Evolutionary conservation across 2,888 invertebrate genomes (phyloP), one percentile per base, ranked within the genome.

Genomic region (Amphipoea lucens): DNA sequence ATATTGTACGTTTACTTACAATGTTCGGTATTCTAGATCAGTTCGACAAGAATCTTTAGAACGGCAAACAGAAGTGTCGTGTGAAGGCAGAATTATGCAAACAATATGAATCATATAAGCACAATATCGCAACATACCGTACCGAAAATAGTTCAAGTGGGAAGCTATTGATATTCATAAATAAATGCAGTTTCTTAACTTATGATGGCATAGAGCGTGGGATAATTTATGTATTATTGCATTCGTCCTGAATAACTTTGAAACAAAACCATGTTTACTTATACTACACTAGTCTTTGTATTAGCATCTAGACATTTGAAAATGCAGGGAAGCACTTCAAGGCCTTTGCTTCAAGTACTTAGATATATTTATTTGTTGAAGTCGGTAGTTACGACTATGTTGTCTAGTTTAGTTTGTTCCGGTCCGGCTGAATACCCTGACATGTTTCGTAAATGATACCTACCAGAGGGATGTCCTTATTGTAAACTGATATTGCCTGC

Each of bases 1-100:
- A 81, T 82, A 85, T 68, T 84, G 77, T 75, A 84, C 75, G 67
- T 79, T 83, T 78, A 72, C 69, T 79, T 76, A 76, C 51, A 82
- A 70, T 65, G 20, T 69, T 54, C 60, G 63, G 17, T 68, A 76
- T 74, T 76, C 67, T 66, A 81, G 78, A 76, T 78, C 63, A 60
- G 36, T 63, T 78, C 76, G 57, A 78, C 60, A 78, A 65, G 65
- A 84, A 76, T 79, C 68, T 78, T 76, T 81, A 74, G 66, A 76
- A 67, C 45, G 40, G 12, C 42, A 70, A 40, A 76, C 17, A 45
- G 42, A 71, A 70, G 23, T 78, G 75, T 78, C 79, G 69, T 60
- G 42, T 70, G 62, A 65, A 65, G 60, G 57, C 20, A 54, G 20
- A 36, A 57, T 63, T 77, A 60, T 67, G 40, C 23, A 63, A 14